Evolutionary conservation across 2,113 vertebrate genomes (phyloP).

Genomic region (Cyprinodon tularosa): DNA sequence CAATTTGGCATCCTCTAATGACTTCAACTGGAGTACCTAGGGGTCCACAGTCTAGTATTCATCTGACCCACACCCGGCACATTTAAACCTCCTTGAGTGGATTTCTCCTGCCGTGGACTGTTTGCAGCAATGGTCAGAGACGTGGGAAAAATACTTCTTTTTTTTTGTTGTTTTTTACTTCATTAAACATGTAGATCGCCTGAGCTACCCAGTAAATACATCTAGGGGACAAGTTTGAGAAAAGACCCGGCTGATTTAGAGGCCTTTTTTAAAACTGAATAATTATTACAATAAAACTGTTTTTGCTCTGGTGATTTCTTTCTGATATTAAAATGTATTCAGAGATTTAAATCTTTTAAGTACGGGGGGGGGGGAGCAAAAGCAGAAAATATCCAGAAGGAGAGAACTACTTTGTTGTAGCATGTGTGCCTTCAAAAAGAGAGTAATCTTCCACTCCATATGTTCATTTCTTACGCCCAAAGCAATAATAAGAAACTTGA

Average conservation of each 20-base stretch:
- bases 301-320: not conserved
- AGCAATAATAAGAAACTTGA: slow-evolving; percentile 44
- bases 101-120: slow-evolving; percentile 10
- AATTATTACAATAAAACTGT: not conserved
- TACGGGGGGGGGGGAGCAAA: not conserved
- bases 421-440: slow-evolving; percentile 19
- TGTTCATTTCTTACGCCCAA: slow-evolving; percentile 30
- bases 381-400: not conserved
- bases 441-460: slow-evolving; percentile 35
- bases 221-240: not conserved
- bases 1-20: slow-evolving; percentile 36
- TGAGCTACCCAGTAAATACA: not conserved
- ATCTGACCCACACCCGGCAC: slow-evolving; percentile 32
- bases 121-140: not conserved
- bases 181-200: not conserved
- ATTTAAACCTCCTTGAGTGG: slow-evolving; percentile 38
- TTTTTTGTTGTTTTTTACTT: not conserved
- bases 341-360: not conserved
- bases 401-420: not conserved
- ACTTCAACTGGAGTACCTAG: slow-evolving; percentile 58
- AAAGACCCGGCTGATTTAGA: not conserved
- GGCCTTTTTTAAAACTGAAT: not conserved
- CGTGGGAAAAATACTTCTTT: not conserved
- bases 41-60: not conserved
- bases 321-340: not conserved